Conservation (phyloP, 2,113 vertebrate species). For the Grammomys dolichurus region DNA sequence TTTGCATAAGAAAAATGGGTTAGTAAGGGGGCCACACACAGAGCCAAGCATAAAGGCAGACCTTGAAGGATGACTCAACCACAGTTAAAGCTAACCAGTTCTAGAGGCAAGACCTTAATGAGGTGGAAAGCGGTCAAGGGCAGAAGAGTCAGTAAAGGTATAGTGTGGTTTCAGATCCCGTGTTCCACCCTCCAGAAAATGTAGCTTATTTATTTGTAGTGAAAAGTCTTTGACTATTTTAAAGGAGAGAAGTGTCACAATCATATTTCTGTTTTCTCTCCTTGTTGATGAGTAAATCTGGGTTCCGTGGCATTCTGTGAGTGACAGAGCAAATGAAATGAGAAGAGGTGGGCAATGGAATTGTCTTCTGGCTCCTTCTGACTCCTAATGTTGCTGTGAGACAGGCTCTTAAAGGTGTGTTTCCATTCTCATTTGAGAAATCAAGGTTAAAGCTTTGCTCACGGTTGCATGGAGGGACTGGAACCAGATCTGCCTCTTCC, state of each 20-base stretch:
- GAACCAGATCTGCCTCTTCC: slow-evolving; percentile 13
- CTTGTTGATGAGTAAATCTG: not conserved
- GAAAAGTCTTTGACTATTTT: slow-evolving; percentile 21
- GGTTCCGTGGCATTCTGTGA: not conserved
- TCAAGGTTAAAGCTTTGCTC: slow-evolving; percentile 48
- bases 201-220: not conserved
- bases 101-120: not conserved
- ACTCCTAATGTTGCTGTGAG: not conserved
- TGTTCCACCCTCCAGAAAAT: not conserved
- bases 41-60: not conserved
- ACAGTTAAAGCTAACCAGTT: not conserved
- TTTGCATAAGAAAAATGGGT: not conserved
- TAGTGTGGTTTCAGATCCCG: not conserved
- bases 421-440: slow-evolving; percentile 34
- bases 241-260: not conserved
- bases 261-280: slow-evolving; percentile 32
- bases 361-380: not conserved
- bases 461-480: not conserved
- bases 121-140: not conserved
- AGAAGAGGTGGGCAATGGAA: not conserved
- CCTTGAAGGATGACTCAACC: not conserved
- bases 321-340: not conserved
- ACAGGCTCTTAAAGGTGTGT: not conserved
- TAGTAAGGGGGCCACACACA: accelerated
- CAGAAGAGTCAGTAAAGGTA: too few species aligned